Evolutionary conservation across 2,888 invertebrate species (phyloP).

Genomic region (Itoplectis maculator): DNA sequence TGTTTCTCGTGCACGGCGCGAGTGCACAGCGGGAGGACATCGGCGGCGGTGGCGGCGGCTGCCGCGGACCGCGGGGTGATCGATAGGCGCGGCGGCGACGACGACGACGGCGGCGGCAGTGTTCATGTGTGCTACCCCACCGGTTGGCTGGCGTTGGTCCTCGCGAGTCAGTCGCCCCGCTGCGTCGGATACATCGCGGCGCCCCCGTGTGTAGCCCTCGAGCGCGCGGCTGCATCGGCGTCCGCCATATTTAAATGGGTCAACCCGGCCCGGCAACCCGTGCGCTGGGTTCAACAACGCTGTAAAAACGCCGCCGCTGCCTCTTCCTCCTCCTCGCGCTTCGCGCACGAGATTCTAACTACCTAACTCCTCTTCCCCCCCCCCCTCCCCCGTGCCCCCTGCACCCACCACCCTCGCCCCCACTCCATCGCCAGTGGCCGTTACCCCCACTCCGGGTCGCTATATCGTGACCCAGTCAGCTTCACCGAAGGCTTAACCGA

Average conservation of each 20-base stretch:
- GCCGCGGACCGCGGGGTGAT: slow-evolving; percentile 35
- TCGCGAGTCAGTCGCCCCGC: slow-evolving; percentile 53
- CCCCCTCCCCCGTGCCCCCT: too few relatives aligned
- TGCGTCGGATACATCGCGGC: slow-evolving; percentile 10
- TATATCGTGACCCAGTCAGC: slow-evolving; percentile 30
- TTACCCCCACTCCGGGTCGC: not conserved
- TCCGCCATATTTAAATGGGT: slow-evolving; percentile 74
- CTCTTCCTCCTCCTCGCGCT: slow-evolving; percentile 48
- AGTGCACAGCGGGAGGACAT: not conserved
- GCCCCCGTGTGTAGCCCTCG: not conserved
- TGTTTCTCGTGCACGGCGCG: slow-evolving; percentile 1
- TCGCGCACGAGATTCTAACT: slow-evolving; percentile 24
- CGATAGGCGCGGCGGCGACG: too few relatives aligned
- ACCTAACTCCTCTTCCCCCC: not conserved
- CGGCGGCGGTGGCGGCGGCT: slow-evolving; percentile 16
- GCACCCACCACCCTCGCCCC: not conserved
- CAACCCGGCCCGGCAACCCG: slow-evolving; percentile 75
- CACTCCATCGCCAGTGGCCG: not conserved
- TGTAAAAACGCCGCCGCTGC: slow-evolving; percentile 33
- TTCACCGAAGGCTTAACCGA: not conserved
- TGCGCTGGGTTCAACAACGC: slow-evolving; percentile 51
- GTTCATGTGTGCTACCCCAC: slow-evolving; percentile 5
- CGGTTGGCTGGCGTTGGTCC: slow-evolving; percentile 14
- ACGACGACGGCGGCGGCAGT: slow-evolving; percentile 26
- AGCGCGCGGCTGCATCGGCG: slow-evolving; percentile 40